Conservation (phyloP, 2,888 invertebrate genomes). For the Platycnemis pennipes region DNA sequence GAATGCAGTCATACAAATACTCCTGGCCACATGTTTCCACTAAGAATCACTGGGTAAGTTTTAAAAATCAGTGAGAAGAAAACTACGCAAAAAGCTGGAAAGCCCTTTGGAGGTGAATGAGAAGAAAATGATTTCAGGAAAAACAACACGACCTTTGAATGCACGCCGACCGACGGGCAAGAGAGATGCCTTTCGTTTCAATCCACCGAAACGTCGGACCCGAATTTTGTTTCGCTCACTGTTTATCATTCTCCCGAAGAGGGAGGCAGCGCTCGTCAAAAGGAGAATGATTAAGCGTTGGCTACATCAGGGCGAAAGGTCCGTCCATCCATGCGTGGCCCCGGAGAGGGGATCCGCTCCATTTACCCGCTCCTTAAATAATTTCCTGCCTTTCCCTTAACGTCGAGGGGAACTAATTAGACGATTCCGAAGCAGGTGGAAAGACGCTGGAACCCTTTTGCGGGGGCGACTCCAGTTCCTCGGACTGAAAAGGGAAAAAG, state of each 20-base stretch:
- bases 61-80: too few relatives aligned
- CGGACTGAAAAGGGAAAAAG: neutral
- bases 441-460: neutral
- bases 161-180: neutral
- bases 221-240: neutral
- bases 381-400: neutral
- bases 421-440: conserved; percentile 2
- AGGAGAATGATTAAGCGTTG: neutral
- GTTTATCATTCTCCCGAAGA: neutral
- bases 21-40: too few relatives aligned
- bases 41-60: too few relatives aligned
- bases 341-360: neutral
- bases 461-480: neutral
- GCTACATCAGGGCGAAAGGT: neutral
- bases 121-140: neutral
- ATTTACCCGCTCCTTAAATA: conserved; percentile 6
- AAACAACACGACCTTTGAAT: neutral
- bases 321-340: neutral
- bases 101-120: neutral
- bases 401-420: conserved; percentile 10
- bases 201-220: neutral
- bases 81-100: too few relatives aligned
- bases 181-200: neutral
- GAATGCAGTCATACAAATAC: too few relatives aligned
- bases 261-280: neutral